A percentile compares a stretch with the other conserved stretches of the same genome.
Evolutionary conservation across 2,888 invertebrate species (phyloP).

Genomic region (Muschampia plurimacula): DNA sequence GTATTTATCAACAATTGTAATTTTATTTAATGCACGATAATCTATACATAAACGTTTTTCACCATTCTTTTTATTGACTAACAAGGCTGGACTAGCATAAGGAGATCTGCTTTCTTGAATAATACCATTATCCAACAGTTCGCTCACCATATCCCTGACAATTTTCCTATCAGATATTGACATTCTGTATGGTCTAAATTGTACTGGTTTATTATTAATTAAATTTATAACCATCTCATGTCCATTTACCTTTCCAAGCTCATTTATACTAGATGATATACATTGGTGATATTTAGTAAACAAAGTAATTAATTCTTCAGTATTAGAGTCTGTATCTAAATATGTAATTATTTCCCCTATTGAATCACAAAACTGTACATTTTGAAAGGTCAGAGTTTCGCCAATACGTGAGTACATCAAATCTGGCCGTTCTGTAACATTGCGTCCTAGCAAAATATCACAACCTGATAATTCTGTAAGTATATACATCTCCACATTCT

Average conservation of each 20-base stretch:
- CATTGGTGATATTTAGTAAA: background rate
- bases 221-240: background rate
- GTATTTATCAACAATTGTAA: slow-evolving; percentile 11
- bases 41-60: slow-evolving; percentile 21
- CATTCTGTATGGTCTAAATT: background rate
- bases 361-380: background rate
- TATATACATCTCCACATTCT: background rate
- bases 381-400: background rate
- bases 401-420: background rate
- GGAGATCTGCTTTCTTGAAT: slow-evolving; percentile 11
- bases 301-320: background rate
- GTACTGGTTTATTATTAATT: background rate
- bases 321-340: background rate
- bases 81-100: slow-evolving; percentile 17
- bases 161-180: background rate
- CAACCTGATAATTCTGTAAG: background rate
- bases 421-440: background rate
- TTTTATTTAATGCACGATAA: slow-evolving; percentile 15
- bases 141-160: background rate
- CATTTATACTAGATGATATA: background rate
- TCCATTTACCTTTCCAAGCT: background rate
- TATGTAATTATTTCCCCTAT: background rate
- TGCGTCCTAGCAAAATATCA: background rate
- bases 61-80: slow-evolving; percentile 18
- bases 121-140: slow-evolving; percentile 5